Base-by-base conservation (phyloP, 1,140 invertebrate genomes). In the Drosophila bocqueti region DNA sequence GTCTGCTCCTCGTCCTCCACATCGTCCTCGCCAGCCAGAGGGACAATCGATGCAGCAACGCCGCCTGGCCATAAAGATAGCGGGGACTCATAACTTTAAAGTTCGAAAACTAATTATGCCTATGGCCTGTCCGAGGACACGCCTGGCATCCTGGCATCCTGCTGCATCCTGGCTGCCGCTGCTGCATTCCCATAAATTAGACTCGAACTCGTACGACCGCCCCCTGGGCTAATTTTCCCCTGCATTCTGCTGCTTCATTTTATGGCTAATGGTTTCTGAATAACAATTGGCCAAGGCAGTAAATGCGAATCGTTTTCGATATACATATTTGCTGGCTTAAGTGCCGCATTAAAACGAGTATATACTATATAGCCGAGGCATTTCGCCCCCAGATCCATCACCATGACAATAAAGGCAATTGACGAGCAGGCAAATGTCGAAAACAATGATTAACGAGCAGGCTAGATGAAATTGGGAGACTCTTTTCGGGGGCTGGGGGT, bases 351-450 rank as follows among this genome's bases (percentile, higher is more conserved):
- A 87, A 89, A 89, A 85, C 83, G 78, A 67, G 54, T 63, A 61
- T 66, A 61, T 60, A 67, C 50, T 63, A 61, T 66, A 61, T 60
- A 46, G 55, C 58, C 59, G 38, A 24, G 68, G 60, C n/a, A 21
- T 29, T 45, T 24, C 43, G 24, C 45, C 36, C 40, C 40, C 49
- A 38, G 47, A 66, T 66, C 76, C 85, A 89, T 89, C 67, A 71
- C 85, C 85, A 91, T 90, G 85, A 90, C 85, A 90, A 90, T 90
- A 90, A 90, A 90, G 85, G 86, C 85, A 90, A 90, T 85, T 90
- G 85, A 90, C 86, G 85, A 90, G 85, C 76, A 63, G 79, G 81
- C 86, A 78, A 78, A 90, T 90, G 85, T 90, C 79, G 85, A 90
- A 90, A 90, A 90, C 83, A 90, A 90, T 90, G 85, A 90, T 90